A percentile compares a stretch with the other conserved stretches of the same genome.
Conservation (phyloP, 2,113 vertebrate species). For the Seriola aureovittata region DNA sequence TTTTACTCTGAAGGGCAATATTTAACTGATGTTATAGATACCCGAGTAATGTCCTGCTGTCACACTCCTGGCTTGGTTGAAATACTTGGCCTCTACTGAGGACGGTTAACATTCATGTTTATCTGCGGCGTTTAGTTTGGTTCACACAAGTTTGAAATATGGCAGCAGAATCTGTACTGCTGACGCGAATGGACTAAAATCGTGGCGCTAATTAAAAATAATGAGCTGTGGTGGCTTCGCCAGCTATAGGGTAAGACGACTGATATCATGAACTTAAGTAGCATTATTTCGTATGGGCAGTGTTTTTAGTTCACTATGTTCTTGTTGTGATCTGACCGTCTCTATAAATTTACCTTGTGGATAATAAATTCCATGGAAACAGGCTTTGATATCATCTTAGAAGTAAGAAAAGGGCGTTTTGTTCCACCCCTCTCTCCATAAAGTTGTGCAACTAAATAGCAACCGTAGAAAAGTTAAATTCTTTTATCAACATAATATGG, state of each 20-base stretch:
- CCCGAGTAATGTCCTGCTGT: not conserved
- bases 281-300: not conserved
- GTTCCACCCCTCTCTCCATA: not conserved
- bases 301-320: not conserved
- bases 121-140: not conserved
- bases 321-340: not conserved
- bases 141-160: not conserved
- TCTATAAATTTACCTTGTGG: not conserved
- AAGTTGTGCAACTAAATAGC: not conserved
- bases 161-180: not conserved
- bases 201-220: slow-evolving; percentile 55
- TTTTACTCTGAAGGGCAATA: not conserved
- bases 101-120: not conserved
- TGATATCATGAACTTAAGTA: not conserved
- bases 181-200: not conserved
- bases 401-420: not conserved
- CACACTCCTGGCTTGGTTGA: not conserved
- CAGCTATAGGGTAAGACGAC: not conserved
- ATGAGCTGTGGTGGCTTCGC: not conserved
- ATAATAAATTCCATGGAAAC: not conserved
- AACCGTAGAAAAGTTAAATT: not conserved
- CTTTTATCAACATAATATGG: not conserved
- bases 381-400: not conserved
- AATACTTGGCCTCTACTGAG: not conserved
- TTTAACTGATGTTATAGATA: slow-evolving; percentile 8